phyloP scores from a whole-genome alignment of 2,888 invertebrate genomes.

The Dysmachus trigonus region DNA sequence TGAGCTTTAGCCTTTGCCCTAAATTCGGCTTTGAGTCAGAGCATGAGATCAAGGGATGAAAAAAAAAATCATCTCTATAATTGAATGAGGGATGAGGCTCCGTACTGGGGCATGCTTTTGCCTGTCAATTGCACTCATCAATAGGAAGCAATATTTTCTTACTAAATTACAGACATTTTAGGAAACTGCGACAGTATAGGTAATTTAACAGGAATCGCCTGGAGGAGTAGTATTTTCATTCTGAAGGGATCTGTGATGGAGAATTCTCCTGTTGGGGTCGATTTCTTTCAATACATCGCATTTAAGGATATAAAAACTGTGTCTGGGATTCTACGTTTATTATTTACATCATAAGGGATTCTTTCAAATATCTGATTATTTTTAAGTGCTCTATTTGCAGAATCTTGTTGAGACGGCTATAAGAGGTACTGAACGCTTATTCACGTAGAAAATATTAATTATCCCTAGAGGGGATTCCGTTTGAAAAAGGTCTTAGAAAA shows the following conservation, averaged over 20 bases:
- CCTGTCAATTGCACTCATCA: neutral
- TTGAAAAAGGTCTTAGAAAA: neutral
- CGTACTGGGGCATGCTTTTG: neutral
- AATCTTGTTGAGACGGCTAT: neutral
- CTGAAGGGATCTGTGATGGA: neutral
- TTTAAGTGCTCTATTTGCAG: neutral
- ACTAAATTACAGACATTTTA: neutral
- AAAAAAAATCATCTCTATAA: neutral
- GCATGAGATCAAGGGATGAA: neutral
- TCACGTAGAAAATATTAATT: neutral
- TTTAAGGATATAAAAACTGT: neutral
- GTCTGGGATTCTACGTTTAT: neutral
- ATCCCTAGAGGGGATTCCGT: neutral
- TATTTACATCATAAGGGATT: neutral
- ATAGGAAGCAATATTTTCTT: neutral
- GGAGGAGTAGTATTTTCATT: neutral
- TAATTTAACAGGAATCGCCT: neutral
- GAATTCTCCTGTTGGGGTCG: neutral
- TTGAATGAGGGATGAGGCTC: neutral
- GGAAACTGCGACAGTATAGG: neutral
- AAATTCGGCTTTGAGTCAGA: too few species aligned
- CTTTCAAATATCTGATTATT: neutral
- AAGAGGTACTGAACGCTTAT: neutral
- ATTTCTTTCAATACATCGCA: neutral
- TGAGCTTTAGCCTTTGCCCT: too few species aligned